A percentile compares a stretch with the other conserved stretches of the same genome.
Conservation (phyloP, 1,140 invertebrate genomes). For the Odontomachus brunneus region DNA sequence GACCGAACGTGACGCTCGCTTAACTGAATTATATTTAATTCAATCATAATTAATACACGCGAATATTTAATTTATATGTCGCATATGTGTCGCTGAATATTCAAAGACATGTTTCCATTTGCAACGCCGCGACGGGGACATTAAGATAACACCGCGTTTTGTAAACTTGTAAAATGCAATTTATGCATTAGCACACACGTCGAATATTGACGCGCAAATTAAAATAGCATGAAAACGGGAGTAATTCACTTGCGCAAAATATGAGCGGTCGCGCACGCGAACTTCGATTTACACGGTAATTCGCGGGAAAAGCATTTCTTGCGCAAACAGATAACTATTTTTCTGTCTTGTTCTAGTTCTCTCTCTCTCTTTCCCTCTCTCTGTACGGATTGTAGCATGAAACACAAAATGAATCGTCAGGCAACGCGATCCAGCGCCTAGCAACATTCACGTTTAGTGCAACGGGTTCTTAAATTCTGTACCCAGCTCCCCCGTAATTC, state of each 20-base stretch:
- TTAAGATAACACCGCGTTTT: background rate
- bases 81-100: background rate
- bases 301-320: conserved; percentile 30
- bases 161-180: too few relatives aligned
- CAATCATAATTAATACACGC: background rate
- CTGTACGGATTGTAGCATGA: background rate
- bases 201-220: conserved; percentile 42
- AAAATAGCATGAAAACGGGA: conserved; percentile 48
- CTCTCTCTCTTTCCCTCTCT: background rate
- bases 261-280: conserved; percentile 22
- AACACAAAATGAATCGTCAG: conserved; percentile 2
- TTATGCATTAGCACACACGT: conserved; percentile 18
- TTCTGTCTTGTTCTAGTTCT: conserved; percentile 1
- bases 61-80: background rate
- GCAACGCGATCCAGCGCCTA: conserved; percentile 15
- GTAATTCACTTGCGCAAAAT: conserved; percentile 36
- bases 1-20: conserved; percentile 21
- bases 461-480: conserved; percentile 21
- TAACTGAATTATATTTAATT: conserved; percentile 15
- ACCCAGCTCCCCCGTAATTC: conserved; percentile 5
- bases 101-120: background rate
- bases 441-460: conserved; percentile 33
- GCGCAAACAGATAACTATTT: conserved; percentile 42
- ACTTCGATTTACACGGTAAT: conserved; percentile 45
- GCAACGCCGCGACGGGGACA: background rate